A percentile compares a stretch with the other conserved stretches of the same genome.
Conservation (phyloP, 35 echinoderm and acorn worm genomes). For the Heliocidaris tuberculata region DNA sequence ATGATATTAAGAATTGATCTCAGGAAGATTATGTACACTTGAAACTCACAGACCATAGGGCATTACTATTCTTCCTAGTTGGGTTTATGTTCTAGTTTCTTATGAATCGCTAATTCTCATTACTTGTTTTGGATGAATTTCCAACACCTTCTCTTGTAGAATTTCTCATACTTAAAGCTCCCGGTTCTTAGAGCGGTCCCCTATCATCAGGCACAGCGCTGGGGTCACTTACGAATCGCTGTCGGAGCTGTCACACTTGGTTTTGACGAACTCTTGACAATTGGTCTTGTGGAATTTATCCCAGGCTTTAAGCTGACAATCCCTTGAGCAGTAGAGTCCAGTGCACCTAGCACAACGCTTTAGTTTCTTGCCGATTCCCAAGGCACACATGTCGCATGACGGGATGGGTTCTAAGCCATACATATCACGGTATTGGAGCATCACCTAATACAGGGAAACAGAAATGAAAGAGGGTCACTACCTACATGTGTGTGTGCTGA, state of each 20-base stretch:
- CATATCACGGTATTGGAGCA: slow-evolving; percentile 26
- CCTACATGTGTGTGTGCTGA: too few species aligned
- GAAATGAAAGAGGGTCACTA: neutral
- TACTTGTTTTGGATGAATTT: too few species aligned
- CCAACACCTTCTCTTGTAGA: too few species aligned
- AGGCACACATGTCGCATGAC: slow-evolving; percentile 67
- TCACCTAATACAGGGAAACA: slow-evolving; percentile 14
- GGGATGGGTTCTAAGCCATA: slow-evolving; percentile 61
- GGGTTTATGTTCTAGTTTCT: too few species aligned
- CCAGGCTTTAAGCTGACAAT: slow-evolving; percentile 80
- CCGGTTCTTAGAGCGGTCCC: neutral
- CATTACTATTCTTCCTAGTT: too few species aligned
- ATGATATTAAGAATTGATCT: too few species aligned
- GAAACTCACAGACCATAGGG: too few species aligned
- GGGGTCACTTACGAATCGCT: neutral
- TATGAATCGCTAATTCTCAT: too few species aligned
- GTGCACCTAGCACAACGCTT: slow-evolving; percentile 77
- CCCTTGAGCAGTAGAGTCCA: slow-evolving; percentile 76
- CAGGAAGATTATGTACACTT: too few species aligned
- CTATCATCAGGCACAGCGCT: neutral
- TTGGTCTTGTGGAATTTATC: slow-evolving; percentile 70
- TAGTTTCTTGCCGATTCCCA: slow-evolving; percentile 59
- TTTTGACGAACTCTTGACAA: slow-evolving; percentile 27
- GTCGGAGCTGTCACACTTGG: neutral
- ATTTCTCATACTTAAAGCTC: neutral